Evolutionary conservation across 2,113 vertebrate genomes (phyloP), one percentile per base, ranked within the genome.

Genomic region (Heterotis niloticus): DNA sequence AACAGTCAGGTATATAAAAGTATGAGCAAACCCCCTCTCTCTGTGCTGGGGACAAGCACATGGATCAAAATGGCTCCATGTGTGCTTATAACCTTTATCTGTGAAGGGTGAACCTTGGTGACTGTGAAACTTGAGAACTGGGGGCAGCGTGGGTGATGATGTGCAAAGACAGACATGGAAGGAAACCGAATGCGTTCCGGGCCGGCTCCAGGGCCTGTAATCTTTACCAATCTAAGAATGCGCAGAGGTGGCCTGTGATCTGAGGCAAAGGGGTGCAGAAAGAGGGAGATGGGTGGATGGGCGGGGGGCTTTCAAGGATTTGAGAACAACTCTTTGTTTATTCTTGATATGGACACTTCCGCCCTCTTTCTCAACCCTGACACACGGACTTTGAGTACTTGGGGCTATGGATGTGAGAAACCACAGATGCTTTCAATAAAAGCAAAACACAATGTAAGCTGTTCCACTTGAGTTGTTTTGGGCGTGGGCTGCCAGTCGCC

Each of bases 61-160:
- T 84, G 84, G 85, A 89, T 86, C 83, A 91, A 89, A 92, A 91
- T 88, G 89, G 82, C 81, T 84, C 80, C 83, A 90, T 88, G 89
- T 86, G 83, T 88, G 86, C 89, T 92, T 91, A 89, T 90, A 91
- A 88, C 87, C 84, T 89, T 89, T 90, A 90, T 78, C 87, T 88
- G 85, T 76, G 64, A 84, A 89, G 89, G 89, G 89, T 91, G 89
- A 92, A 90, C 86, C 83, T 54, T 12, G 0, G 67, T 81, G 82
- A 82, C 81, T 57, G 81, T 84, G 84, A 89, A 86, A 89, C 82
- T 81, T 85, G 84, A 86, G 81, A 24, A 70, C 85, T 82, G 88
- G 86, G 88, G 75, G 11, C 84, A 76, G 76, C 82, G 81, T 79
- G 23, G 57, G 84, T 90, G 90, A 91, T 86, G 87, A 89, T 91